These are phyloP conservation scores for Sapayoa aenigma DNA, from an alignment of 2,113 vertebrate species.

Conservation along the genomic window DNA sequence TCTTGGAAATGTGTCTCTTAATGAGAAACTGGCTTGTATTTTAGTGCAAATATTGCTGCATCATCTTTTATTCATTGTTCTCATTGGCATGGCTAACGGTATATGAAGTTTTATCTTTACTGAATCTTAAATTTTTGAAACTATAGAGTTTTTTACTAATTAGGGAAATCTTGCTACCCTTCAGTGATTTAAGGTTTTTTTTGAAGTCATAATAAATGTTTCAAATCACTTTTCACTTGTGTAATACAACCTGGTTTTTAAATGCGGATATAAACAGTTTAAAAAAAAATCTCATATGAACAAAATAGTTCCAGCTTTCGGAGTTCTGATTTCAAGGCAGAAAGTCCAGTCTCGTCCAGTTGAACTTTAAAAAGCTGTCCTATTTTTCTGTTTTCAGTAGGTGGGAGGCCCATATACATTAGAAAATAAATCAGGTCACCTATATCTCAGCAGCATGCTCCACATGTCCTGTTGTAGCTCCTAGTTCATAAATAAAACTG, in stretches of 20 bases:
- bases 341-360: not conserved
- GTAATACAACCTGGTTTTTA: not conserved
- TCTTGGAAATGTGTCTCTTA: not conserved
- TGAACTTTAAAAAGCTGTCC: not conserved
- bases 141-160: not conserved
- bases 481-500: not conserved
- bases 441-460: not conserved
- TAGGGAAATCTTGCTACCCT: not conserved
- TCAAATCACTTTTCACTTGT: not conserved
- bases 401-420: not conserved
- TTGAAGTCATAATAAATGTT: not conserved
- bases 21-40: not conserved
- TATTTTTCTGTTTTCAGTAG: not conserved
- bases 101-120: not conserved
- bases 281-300: not conserved
- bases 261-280: not conserved
- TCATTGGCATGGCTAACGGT: not conserved
- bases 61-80: not conserved
- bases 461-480: not conserved
- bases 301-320: not conserved
- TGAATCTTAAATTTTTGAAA: not conserved
- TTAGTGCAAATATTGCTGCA: not conserved
- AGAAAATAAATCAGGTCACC: slow-evolving; percentile 9
- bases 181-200: not conserved
- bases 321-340: not conserved